Conservation (phyloP, 2,113 vertebrate species). For the Amazona vittata region DNA sequence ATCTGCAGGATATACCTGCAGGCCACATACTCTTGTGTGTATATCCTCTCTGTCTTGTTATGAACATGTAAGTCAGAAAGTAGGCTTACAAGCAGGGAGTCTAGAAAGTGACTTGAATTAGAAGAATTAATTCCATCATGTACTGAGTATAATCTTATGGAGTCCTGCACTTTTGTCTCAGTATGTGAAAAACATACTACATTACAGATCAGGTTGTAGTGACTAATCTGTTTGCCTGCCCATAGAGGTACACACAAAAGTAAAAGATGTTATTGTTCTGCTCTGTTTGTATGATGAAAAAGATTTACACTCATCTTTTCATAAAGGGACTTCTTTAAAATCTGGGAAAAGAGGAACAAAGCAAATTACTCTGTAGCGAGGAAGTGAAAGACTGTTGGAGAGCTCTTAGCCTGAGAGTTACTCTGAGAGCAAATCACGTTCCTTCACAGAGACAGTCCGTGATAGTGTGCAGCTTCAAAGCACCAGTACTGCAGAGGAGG, state of each 20-base stretch:
- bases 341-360: not conserved
- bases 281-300: not conserved
- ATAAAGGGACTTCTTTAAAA: not conserved
- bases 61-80: fast-evolving
- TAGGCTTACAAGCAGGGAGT: not conserved
- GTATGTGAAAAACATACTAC: not conserved
- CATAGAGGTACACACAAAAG: fast-evolving
- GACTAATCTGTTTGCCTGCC: not conserved
- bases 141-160: not conserved
- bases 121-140: not conserved
- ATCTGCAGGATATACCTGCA: not conserved
- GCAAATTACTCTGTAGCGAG: not conserved
- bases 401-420: not conserved
- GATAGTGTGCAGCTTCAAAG: not conserved
- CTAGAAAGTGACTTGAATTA: not conserved
- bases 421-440: not conserved
- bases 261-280: not conserved
- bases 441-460: not conserved
- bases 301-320: not conserved
- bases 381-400: not conserved
- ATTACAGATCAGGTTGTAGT: not conserved
- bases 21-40: fast-evolving
- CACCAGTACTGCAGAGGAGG: not conserved
- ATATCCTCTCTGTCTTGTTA: not conserved
- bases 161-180: not conserved